These are phyloP conservation scores for Pseudanteris insignis DNA, from an alignment of 2,888 invertebrate species.

Conservation along the genomic window DNA sequence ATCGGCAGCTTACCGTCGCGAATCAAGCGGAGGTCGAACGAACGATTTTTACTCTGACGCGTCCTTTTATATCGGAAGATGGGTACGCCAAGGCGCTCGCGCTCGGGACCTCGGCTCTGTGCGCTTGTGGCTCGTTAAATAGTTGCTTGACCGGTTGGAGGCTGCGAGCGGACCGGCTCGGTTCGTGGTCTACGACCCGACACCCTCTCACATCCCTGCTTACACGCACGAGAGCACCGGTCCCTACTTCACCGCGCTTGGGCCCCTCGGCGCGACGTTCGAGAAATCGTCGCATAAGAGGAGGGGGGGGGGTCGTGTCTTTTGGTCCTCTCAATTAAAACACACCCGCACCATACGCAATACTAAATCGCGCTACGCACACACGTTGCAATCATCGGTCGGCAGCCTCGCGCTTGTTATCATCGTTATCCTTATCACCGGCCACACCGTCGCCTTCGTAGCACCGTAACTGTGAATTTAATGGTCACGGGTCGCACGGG, in stretches of 20 bases:
- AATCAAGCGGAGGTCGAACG: constrained; percentile 33
- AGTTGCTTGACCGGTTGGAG: constrained; percentile 66
- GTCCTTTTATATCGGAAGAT: constrained; percentile 51
- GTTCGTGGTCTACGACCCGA: constrained; percentile 65
- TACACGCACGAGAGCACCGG: constrained; percentile 54
- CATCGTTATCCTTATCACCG: too few relatives aligned
- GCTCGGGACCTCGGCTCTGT: constrained; percentile 47
- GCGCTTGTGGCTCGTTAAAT: constrained; percentile 62
- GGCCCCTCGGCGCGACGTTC: constrained; percentile 17
- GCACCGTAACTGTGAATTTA: too few relatives aligned
- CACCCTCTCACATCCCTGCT: constrained; percentile 54
- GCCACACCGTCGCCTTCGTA: too few relatives aligned
- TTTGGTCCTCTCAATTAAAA: constrained; percentile 60
- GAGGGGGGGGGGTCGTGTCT: constrained; percentile 44
- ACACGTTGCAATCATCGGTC: too few relatives aligned
- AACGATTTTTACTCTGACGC: constrained; percentile 50
- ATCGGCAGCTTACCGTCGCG: too few relatives aligned
- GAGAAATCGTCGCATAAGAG: constrained; percentile 24
- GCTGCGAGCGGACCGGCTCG: constrained; percentile 47
- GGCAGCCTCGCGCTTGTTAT: too few relatives aligned
- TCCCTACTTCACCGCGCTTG: constrained; percentile 1
- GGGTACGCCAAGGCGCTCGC: constrained; percentile 43
- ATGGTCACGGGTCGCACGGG: too few relatives aligned
- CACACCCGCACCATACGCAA: constrained; percentile 56
- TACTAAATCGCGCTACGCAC: constrained; percentile 37